These are phyloP conservation scores for Lates japonicus DNA, from an alignment of 2,797 vertebrate genomes.

Conservation along the genomic window DNA sequence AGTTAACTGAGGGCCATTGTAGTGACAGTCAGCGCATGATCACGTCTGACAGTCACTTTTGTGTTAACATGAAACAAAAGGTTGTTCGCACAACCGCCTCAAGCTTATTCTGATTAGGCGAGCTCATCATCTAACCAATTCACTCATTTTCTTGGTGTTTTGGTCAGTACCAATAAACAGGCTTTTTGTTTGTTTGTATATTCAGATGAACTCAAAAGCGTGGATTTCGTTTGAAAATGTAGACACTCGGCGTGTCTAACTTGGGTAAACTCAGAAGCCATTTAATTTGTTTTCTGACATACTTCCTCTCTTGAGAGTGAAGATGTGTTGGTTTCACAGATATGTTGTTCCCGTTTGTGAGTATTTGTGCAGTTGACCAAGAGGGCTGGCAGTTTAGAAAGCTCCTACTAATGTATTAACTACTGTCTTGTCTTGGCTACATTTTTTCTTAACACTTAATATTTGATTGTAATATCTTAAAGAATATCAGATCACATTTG, in stretches of 20 bases:
- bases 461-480: neutral
- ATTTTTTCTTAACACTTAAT: neutral
- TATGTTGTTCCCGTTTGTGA: conserved; percentile 43
- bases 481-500: neutral
- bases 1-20: neutral
- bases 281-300: conserved; percentile 29
- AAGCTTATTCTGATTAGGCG: conserved; percentile 8
- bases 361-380: neutral
- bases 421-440: neutral
- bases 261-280: neutral
- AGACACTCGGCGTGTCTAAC: conserved; percentile 1
- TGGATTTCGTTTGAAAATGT: conserved; percentile 5
- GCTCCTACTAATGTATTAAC: neutral
- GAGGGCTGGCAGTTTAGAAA: neutral
- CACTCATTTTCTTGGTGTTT: conserved; percentile 37
- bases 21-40: conserved; percentile 6
- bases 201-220: conserved; percentile 8
- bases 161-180: neutral
- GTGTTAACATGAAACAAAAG: conserved; percentile 55
- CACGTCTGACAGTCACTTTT: conserved; percentile 32
- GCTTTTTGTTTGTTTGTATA: conserved; percentile 26
- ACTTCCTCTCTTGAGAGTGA: conserved; percentile 45
- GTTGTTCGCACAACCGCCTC: conserved; percentile 19
- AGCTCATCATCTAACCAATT: conserved; percentile 23
- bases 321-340: conserved; percentile 36